A percentile compares a stretch with the other conserved stretches of the same genome.
phyloP scores from a whole-genome alignment of 37 sponge, comb jelly and placozoan genomes.

The Mnemiopsis leidyi region DNA sequence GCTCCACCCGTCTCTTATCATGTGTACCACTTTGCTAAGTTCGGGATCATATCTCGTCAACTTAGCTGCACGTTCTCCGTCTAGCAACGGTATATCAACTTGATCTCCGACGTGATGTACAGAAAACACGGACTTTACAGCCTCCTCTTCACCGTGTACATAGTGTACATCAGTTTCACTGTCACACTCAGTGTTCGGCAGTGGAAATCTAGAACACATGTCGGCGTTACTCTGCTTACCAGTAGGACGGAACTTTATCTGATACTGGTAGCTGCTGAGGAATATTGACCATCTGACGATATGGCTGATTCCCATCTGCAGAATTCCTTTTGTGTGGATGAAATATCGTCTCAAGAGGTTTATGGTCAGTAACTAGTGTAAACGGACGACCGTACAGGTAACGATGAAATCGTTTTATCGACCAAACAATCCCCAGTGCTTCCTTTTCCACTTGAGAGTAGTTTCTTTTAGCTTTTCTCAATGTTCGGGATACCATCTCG shows the following conservation, averaged over 20 bases:
- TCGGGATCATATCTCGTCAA: background rate
- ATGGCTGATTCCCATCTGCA: background rate
- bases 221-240: background rate
- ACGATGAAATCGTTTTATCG: background rate
- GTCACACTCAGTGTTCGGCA: background rate
- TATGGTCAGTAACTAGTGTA: background rate
- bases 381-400: background rate
- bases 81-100: background rate
- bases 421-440: background rate
- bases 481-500: background rate
- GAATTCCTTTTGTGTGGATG: background rate
- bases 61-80: background rate
- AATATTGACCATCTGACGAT: background rate
- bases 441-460: background rate
- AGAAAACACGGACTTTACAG: background rate
- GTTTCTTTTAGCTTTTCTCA: background rate
- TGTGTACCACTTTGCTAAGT: background rate
- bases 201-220: background rate
- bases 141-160: background rate
- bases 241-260: background rate
- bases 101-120: background rate
- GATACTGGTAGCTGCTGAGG: background rate
- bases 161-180: background rate
- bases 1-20: background rate
- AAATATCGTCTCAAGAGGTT: background rate